phyloP scores from a whole-genome alignment of 2,797 vertebrate genomes.

The Fistularia tabacaria region DNA sequence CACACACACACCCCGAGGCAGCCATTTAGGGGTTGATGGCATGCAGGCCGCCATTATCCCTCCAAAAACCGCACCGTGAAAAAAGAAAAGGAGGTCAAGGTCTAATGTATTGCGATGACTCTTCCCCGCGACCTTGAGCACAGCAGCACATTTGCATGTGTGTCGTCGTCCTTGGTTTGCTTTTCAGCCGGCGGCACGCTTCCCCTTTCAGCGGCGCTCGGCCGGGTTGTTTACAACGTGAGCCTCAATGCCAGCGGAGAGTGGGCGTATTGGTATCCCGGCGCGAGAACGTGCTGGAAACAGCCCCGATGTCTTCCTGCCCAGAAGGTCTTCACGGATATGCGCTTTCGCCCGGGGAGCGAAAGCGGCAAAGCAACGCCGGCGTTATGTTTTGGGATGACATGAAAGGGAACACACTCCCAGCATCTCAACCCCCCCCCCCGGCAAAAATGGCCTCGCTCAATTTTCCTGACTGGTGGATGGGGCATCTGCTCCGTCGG shows the following conservation, averaged over 20 bases:
- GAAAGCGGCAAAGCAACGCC: constrained; percentile 17
- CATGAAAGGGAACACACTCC: constrained; percentile 45
- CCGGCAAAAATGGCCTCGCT: neutral
- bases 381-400: constrained; percentile 40
- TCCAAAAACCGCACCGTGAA: too few relatives aligned
- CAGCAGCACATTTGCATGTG: too few relatives aligned
- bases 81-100: too few relatives aligned
- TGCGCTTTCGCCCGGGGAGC: constrained; percentile 25
- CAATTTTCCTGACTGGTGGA: too few relatives aligned
- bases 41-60: too few relatives aligned
- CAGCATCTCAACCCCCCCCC: constrained; percentile 10
- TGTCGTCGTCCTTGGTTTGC: too few relatives aligned
- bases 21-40: too few relatives aligned
- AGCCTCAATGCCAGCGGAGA: constrained; percentile 39
- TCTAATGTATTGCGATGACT: too few relatives aligned
- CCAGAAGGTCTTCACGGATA: constrained; percentile 41
- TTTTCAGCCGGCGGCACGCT: neutral
- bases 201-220: constrained; percentile 55
- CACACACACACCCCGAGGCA: too few relatives aligned
- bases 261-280: constrained; percentile 64
- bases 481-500: too few relatives aligned
- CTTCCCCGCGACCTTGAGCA: too few relatives aligned
- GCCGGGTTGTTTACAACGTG: constrained; percentile 22
- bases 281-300: constrained; percentile 40
- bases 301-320: constrained; percentile 26